Conservation (phyloP, 35 echinoderm and acorn worm species). For the Amphiura filiformis region DNA sequence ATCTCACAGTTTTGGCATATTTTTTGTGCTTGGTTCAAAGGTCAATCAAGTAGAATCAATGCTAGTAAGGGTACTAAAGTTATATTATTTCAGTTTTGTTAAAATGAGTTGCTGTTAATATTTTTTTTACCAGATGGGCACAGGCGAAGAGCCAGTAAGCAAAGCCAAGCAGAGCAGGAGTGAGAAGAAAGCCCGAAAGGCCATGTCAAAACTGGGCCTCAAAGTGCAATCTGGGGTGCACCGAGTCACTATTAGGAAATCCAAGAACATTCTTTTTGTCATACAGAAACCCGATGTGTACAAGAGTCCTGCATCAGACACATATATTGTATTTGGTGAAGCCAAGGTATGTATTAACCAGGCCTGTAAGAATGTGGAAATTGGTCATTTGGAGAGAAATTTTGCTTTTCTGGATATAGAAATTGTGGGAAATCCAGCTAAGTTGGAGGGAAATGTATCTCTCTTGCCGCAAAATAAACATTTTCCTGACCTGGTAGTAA, state of each 20-base stretch:
- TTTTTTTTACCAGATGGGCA: too few relatives aligned
- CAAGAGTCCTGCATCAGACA: slow-evolving; percentile 90
- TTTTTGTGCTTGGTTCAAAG: too few relatives aligned
- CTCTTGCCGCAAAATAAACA: neutral
- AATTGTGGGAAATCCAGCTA: neutral
- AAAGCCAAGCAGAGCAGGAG: slow-evolving; percentile 83
- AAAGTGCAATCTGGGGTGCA: slow-evolving; percentile 62
- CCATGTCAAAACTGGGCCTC: slow-evolving; percentile 57
- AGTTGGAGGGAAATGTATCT: too few relatives aligned
- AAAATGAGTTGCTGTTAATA: too few relatives aligned
- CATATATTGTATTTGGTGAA: slow-evolving; percentile 96
- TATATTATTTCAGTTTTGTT: too few relatives aligned
- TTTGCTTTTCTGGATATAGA: neutral
- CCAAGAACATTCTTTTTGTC: slow-evolving; percentile 97
- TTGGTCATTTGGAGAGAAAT: too few relatives aligned
- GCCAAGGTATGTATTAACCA: slow-evolving; percentile 72
- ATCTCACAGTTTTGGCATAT: too few relatives aligned
- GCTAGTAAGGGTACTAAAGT: too few relatives aligned
- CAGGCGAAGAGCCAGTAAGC: slow-evolving; percentile 75
- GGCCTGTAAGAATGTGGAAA: neutral
- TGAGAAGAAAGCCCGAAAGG: slow-evolving; percentile 84
- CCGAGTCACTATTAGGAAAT: slow-evolving; percentile 85
- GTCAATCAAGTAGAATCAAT: too few relatives aligned
- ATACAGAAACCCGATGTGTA: slow-evolving; percentile 89
- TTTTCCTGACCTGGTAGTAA: too few relatives aligned